Base-by-base conservation (phyloP, 2,797 vertebrate genomes). In the Cyclura pinguis region DNA sequence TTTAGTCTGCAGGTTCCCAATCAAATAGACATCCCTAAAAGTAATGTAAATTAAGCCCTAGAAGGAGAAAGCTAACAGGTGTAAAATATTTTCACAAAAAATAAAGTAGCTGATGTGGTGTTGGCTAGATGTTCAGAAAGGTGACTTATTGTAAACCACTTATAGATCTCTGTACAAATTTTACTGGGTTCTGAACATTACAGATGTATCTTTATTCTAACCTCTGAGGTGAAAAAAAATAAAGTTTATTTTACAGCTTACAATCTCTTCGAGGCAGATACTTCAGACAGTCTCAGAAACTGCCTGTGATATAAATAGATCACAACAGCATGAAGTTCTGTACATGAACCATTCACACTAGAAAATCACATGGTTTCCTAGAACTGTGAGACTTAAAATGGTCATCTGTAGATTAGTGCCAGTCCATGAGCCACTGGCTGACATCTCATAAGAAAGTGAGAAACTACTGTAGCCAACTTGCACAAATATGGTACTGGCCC, bases 141-240 rank as follows among this genome's bases (percentile, higher is more conserved):
- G 1, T 35, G 76, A 16, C 35, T 85, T 88, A 92, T 88, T 64
- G 67, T 84, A 89, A 88, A 47, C 85, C 86, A 87, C 80, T 91
- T 3, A 86, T 59, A 86, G 67, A 38, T 72, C 83, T 87, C 52
- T 67, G 80, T 84, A 89, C 50, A 32, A 50, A 80, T 80, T 69
- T 55, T 89, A 67, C 88, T 81, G 32, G 16, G 91, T 62, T 67
- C 50, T 62, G 29, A 86, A 59, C 27, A 38, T 80, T 57, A 57
- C 32, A 87, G 76, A 32, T 76, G 3, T 59, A n/a, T 57, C 13
- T 62, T 59, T 20, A 69, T 38, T 20, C 78, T n/a, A 38, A 1
- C 32, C n/a, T 81, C 72, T 69, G 32, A 86, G 76, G 24, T 32
- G 7, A 16, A 10, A 32, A 55, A 76, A 76, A 86, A 35, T 62